Evolutionary conservation across 2,888 invertebrate genomes (phyloP), one percentile per base, ranked within the genome.

Genomic region (Platycnemis pennipes): DNA sequence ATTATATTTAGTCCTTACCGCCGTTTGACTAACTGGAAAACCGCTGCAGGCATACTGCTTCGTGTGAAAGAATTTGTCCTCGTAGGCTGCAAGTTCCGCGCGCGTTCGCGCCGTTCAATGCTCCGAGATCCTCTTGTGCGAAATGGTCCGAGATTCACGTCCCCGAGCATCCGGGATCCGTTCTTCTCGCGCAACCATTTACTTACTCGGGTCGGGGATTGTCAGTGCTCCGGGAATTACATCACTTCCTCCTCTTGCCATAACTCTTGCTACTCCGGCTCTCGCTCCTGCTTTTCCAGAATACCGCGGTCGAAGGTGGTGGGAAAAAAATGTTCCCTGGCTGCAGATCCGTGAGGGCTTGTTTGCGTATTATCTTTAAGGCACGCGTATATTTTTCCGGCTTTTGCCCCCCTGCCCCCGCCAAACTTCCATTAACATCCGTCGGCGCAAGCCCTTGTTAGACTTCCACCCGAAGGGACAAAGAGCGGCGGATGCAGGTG

Each of bases 301-400:
- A 22, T 63, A 22, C 63, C 7, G 63, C 63, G 63, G 19, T 26
- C 63, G 63, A 7, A 26, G 26, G 26, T 63, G 56, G 22, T 4
- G 26, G 63, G 63, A 56, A 63, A 63, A 63, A 63, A 63, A n/a
- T 26, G 22, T 26, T 63, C 63, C 63, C 26, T n/a, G 63, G 19
- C 26, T 13, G 63, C 63, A 26, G 26, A 3, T 13, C 19, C 5
- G 63, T 63, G 63, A n/a, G 63, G n/a, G 63, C 63, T 63, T 88
- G 16, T 89, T 37, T 26, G 46, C 37, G 49, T 53, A 89, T 89
- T 89, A 37, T 53, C 88, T 53, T 89, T 37, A 89, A 89, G 77
- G 77, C 7, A 4, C 45, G 26, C 44, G 22, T 56, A 7, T 89
- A 56, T 89, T 56, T 22, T 56, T 42, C 42, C 42, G 22, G 37